These are phyloP conservation scores for Bombylius discolor DNA, from an alignment of 2,888 invertebrate genomes.

Conservation along the genomic window DNA sequence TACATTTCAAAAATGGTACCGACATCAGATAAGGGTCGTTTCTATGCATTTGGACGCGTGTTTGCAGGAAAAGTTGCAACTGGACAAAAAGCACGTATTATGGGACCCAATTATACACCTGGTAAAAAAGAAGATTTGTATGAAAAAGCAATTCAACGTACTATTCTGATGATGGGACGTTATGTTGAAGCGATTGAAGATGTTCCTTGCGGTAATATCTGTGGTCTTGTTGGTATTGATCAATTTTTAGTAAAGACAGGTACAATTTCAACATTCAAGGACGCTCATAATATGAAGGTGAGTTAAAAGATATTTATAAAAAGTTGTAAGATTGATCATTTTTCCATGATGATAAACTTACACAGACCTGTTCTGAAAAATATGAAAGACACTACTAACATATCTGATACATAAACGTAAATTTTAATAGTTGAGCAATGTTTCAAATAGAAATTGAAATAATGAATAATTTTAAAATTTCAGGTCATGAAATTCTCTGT, in stretches of 20 bases:
- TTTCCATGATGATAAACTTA: conserved; percentile 13
- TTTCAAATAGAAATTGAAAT: no score
- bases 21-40: conserved; percentile 98
- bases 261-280: conserved; percentile 97
- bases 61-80: conserved; percentile 92
- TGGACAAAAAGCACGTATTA: conserved; percentile 90
- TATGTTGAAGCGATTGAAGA: conserved; percentile 99
- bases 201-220: conserved; percentile 98
- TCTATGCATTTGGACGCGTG: conserved; percentile 99
- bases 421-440: no score
- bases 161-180: conserved; percentile 99
- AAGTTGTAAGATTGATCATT: background rate
- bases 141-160: conserved; percentile 98
- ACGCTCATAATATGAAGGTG: conserved; percentile 95
- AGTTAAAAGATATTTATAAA: background rate
- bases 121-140: conserved; percentile 99
- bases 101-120: conserved; percentile 96
- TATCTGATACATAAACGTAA: no score
- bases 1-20: conserved; percentile 99
- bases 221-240: conserved; percentile 99
- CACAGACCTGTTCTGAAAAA: conserved; percentile 25
- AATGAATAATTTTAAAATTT: background rate
- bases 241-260: conserved; percentile 99
- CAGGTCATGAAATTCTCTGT: conserved; percentile 99
- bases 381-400: no score